Percentiles rank a stretch among this genome's conserved stretches.
Conservation (phyloP, 2,888 invertebrate species). For the Drosophila algonquin region DNA sequence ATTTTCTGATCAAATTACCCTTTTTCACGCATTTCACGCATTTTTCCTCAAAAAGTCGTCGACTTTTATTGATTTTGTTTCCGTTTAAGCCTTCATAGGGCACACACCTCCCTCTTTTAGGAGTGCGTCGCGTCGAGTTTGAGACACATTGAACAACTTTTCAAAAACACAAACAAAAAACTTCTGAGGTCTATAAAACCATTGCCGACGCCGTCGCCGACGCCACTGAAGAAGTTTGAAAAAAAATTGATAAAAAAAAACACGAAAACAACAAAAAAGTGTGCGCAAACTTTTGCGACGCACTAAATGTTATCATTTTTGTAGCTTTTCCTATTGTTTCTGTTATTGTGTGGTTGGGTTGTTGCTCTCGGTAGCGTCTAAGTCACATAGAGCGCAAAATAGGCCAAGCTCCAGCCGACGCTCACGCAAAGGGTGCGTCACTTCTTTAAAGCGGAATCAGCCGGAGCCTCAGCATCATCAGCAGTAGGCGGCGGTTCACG, state of each 20-base stretch:
- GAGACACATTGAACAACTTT: conserved; percentile 53
- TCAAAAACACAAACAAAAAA: conserved; percentile 68
- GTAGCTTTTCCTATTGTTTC: conserved; percentile 28
- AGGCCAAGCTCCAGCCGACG: conserved; percentile 51
- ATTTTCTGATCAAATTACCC: background rate
- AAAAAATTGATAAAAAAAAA: conserved; percentile 39
- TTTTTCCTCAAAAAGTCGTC: conserved; percentile 39
- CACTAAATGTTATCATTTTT: conserved; percentile 72
- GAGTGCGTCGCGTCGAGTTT: conserved; percentile 9
- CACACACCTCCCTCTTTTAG: conserved; percentile 4
- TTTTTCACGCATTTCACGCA: conserved; percentile 37
- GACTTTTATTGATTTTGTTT: conserved; percentile 62
- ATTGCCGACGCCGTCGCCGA: conserved; percentile 35
- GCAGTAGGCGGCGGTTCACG: conserved; percentile 13
- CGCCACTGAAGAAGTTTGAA: conserved; percentile 56
- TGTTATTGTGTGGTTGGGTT: conserved; percentile 38
- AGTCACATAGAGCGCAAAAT: conserved; percentile 56
- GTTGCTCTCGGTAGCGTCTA: conserved; percentile 51
- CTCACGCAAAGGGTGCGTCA: conserved; percentile 28
- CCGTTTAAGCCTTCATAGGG: background rate
- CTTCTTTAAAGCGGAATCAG: conserved; percentile 37
- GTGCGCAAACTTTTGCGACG: conserved; percentile 71
- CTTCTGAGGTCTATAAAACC: conserved; percentile 70
- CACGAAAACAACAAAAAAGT: conserved; percentile 19
- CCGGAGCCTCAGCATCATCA: background rate